Conservation (phyloP, 64 coral and sea anemone genomes). For the Orbicella faveolata region DNA sequence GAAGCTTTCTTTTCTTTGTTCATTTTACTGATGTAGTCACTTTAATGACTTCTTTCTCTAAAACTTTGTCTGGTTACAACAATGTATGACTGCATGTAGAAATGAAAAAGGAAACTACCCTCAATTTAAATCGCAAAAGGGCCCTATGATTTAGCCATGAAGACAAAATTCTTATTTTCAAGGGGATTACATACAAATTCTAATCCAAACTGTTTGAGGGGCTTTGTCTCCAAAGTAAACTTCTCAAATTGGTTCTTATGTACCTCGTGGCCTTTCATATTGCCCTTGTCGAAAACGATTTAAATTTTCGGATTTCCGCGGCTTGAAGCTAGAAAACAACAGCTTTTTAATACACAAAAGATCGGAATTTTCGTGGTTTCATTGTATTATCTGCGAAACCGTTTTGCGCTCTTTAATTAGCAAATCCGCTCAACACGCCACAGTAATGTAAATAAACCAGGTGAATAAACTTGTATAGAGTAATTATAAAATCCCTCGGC, state of each 20-base stretch:
- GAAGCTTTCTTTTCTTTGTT: too few relatives aligned
- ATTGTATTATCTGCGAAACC: background rate
- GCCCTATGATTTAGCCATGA: background rate
- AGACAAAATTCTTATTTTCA: background rate
- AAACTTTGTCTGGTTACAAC: background rate
- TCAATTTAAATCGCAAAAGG: background rate
- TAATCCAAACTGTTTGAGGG: background rate
- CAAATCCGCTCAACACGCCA: background rate
- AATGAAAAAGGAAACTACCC: background rate
- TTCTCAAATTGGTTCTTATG: background rate
- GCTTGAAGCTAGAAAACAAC: background rate
- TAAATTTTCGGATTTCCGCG: background rate
- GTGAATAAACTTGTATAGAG: background rate
- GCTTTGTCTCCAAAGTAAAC: constrained; percentile 13
- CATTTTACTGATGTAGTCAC: too few relatives aligned
- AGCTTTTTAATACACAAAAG: background rate
- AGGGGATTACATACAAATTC: background rate
- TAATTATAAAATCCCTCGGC: background rate
- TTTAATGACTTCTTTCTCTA: background rate
- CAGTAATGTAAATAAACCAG: constrained; percentile 11
- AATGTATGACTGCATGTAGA: background rate
- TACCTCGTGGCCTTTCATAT: background rate
- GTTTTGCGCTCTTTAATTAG: constrained; percentile 9
- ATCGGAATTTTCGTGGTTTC: constrained; percentile 14
- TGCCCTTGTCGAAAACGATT: background rate